Evolutionary conservation across 2,888 invertebrate species (phyloP).

Genomic region (Brenthis ino): DNA sequence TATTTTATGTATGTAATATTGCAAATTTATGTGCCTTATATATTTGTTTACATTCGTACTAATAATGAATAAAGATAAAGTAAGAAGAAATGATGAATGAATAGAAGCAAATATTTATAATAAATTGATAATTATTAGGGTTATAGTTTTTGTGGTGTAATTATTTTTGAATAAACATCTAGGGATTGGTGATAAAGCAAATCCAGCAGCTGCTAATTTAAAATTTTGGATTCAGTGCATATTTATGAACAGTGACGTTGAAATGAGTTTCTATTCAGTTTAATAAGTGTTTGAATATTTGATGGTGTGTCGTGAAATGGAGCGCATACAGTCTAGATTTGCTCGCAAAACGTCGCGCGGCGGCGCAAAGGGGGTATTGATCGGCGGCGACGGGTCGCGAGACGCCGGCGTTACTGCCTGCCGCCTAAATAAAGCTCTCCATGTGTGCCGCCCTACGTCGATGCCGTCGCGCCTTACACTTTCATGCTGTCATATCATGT

Average conservation of each 20-base stretch:
- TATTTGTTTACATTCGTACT: conserved; percentile 69
- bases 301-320: conserved; percentile 74
- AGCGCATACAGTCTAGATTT: conserved; percentile 73
- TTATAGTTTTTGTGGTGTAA: background rate
- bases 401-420: conserved; percentile 77
- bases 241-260: conserved; percentile 32
- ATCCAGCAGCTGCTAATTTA: conserved; percentile 4
- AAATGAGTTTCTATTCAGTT: conserved; percentile 63
- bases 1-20: conserved; percentile 12
- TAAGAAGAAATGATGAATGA: conserved; percentile 6
- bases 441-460: conserved; percentile 74
- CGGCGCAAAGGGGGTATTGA: conserved; percentile 81
- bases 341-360: conserved; percentile 70
- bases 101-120: background rate
- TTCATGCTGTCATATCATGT: conserved; percentile 46
- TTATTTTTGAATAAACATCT: background rate
- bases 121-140: conserved; percentile 2
- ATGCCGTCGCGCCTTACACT: conserved; percentile 48
- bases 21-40: conserved; percentile 41
- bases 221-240: conserved; percentile 23
- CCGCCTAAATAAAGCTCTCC: conserved; percentile 81
- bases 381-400: conserved; percentile 74
- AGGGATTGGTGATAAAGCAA: background rate
- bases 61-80: conserved; percentile 11
- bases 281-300: conserved; percentile 79